Conservation (phyloP, 2,888 invertebrate species). For the Oligia fasciuncula region DNA sequence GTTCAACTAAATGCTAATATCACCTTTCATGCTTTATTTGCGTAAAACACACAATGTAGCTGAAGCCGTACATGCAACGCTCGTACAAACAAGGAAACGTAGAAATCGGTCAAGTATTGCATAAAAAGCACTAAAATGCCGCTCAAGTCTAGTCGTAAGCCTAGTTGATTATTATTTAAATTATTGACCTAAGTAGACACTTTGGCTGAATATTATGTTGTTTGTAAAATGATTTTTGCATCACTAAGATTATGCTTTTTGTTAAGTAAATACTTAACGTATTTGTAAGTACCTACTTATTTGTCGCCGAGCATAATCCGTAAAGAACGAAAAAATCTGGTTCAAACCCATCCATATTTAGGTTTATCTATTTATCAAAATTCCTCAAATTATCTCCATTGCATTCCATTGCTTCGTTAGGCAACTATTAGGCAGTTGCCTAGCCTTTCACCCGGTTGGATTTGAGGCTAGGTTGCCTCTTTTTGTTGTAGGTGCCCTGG, state of each 20-base stretch:
- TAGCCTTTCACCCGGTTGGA: too few relatives aligned
- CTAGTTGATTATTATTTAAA: conserved; percentile 51
- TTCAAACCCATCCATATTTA: too few relatives aligned
- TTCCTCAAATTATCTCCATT: neutral
- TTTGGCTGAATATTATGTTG: neutral
- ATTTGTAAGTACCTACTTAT: neutral
- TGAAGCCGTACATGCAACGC: conserved; percentile 25
- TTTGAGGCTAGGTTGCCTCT: too few relatives aligned
- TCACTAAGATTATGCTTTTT: neutral
- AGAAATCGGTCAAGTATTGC: conserved; percentile 48
- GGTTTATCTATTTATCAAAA: neutral
- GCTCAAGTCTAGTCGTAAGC: conserved; percentile 24
- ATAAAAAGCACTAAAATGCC: conserved; percentile 39
- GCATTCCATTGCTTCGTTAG: neutral
- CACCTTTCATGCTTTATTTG: conserved; percentile 40
- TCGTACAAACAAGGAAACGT: conserved; percentile 37
- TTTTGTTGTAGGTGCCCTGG: too few relatives aligned
- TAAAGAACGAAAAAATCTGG: neutral
- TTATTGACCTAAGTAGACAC: conserved; percentile 40
- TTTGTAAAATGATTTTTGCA: conserved; percentile 12
- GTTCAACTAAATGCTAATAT: conserved; percentile 38
- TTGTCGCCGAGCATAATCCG: neutral
- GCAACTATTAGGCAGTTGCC: neutral
- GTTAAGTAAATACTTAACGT: neutral
- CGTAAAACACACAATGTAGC: conserved; percentile 16